Evolutionary conservation across 2,113 vertebrate genomes (phyloP).

Genomic region (human (Homo sapiens)): GRCh38 chr3:123941001-123941500

Average conservation of each 20-base stretch:
- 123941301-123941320: neutral
- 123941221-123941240: neutral
- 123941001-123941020: neutral
- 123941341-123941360: conserved; percentile 70
- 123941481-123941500: neutral
- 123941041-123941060: neutral
- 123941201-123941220: neutral
- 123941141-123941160: neutral
- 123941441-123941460: neutral
- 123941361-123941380: conserved; percentile 38
- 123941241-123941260: neutral
- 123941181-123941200: neutral
- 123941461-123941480: conserved; percentile 31
- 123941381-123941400: conserved; percentile 8
- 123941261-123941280: neutral
- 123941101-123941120: neutral
- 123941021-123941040: neutral
- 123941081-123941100: conserved; percentile 15
- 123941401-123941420: conserved; percentile 28
- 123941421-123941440: neutral
- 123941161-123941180: neutral
- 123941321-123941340: neutral
- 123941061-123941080: neutral
- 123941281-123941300: neutral
- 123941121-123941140: neutral